phyloP scores from a whole-genome alignment of 53 echinoderm and acorn worm species.

The Astropecten irregularis region DNA sequence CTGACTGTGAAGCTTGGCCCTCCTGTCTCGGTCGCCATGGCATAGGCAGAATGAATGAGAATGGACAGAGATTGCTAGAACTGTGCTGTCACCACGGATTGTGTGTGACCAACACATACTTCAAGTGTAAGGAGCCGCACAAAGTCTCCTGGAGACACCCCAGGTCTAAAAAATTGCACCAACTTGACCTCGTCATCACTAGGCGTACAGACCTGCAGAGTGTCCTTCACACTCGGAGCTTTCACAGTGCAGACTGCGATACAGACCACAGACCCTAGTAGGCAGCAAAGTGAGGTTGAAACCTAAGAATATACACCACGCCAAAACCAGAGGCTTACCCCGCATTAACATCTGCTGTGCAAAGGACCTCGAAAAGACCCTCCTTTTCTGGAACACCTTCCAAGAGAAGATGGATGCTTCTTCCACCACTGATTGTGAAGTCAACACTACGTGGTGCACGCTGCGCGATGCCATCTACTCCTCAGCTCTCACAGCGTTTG shows the following conservation, averaged over 20 bases:
- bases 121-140: no score
- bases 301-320: slow-evolving; percentile 42
- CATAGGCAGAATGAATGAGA: slow-evolving; percentile 48
- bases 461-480: slow-evolving; percentile 8
- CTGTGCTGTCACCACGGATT: slow-evolving; percentile 24
- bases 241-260: slow-evolving; percentile 49
- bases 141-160: slow-evolving; percentile 53
- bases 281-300: slow-evolving; percentile 29
- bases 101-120: slow-evolving; percentile 54
- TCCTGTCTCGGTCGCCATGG: not conserved
- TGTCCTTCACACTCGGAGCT: not conserved
- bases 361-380: not conserved
- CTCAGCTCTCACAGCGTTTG: slow-evolving; percentile 1
- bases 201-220: not conserved
- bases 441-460: not conserved
- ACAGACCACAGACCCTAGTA: slow-evolving; percentile 66
- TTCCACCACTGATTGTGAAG: not conserved
- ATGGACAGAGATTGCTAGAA: slow-evolving; percentile 46
- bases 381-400: slow-evolving; percentile 21
- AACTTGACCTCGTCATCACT: slow-evolving; percentile 16
- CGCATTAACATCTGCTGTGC: slow-evolving; percentile 27
- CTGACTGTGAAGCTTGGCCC: not conserved
- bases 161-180: slow-evolving; percentile 39
- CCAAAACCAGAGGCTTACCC: slow-evolving; percentile 22
- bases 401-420: not conserved